Conservation (phyloP, 2,888 invertebrate genomes). For the Branchellion lobata region DNA sequence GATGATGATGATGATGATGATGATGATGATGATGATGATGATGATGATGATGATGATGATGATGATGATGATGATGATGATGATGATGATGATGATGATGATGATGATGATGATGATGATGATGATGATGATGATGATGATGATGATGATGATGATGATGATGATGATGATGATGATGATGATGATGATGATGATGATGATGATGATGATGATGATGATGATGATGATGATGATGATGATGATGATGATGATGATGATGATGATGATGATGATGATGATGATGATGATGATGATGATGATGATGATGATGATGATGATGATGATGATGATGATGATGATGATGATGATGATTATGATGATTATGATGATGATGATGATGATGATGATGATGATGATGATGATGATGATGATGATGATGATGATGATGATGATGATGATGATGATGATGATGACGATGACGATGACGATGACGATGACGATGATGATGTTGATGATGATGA, state of each 20-base stretch:
- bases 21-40: conserved; percentile 34
- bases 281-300: conserved; percentile 31
- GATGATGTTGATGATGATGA: conserved; percentile 17
- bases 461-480: background rate
- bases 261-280: conserved; percentile 39
- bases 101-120: conserved; percentile 36
- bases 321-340: conserved; percentile 36
- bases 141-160: conserved; percentile 34
- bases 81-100: conserved; percentile 36
- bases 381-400: conserved; percentile 35
- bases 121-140: conserved; percentile 37
- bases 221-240: conserved; percentile 36
- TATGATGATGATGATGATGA: conserved; percentile 39
- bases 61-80: conserved; percentile 39
- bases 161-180: conserved; percentile 36
- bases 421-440: conserved; percentile 37
- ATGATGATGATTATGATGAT: conserved; percentile 40
- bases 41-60: conserved; percentile 36
- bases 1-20: conserved; percentile 37
- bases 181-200: conserved; percentile 39
- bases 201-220: conserved; percentile 36
- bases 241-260: conserved; percentile 37
- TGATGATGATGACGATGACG: conserved; percentile 40
- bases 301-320: conserved; percentile 38
- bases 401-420: conserved; percentile 36